phyloP scores from a whole-genome alignment of 2,888 invertebrate genomes.

The Sarcophaga carnaria region DNA sequence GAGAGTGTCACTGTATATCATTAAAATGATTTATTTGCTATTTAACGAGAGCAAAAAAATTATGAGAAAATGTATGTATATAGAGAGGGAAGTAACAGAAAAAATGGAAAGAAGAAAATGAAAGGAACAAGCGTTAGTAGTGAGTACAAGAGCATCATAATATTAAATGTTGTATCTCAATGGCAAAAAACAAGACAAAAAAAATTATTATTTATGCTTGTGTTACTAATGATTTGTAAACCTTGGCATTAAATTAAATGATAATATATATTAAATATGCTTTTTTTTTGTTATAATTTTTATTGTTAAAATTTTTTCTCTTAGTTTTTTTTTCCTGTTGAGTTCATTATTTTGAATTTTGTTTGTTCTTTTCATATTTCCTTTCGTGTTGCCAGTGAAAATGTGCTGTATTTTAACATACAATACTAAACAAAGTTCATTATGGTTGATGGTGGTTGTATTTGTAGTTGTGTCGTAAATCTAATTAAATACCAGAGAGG shows the following conservation, averaged over 20 bases:
- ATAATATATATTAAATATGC: slow-evolving; percentile 60
- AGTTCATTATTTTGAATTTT: slow-evolving; percentile 1
- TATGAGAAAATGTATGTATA: no score
- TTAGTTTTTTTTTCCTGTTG: not conserved
- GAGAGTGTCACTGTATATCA: slow-evolving; percentile 46
- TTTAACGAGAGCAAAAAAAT: slow-evolving; percentile 28
- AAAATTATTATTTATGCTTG: slow-evolving; percentile 69
- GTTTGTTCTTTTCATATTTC: not conserved
- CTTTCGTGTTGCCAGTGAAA: not conserved
- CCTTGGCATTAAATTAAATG: slow-evolving; percentile 68
- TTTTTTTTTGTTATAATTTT: slow-evolving; percentile 29
- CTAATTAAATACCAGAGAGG: slow-evolving; percentile 30
- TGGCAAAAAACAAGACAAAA: not conserved
- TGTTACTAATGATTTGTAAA: slow-evolving; percentile 69
- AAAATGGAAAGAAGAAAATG: not conserved
- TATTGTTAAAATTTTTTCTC: not conserved
- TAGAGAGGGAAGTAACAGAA: not conserved
- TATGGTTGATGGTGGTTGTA: not conserved
- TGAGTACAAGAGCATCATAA: slow-evolving; percentile 8
- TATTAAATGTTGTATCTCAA: slow-evolving; percentile 32
- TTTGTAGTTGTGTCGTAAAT: slow-evolving; percentile 35
- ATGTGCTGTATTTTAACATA: not conserved
- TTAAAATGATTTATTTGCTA: slow-evolving; percentile 67
- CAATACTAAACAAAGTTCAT: not conserved
- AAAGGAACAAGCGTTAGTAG: not conserved